Conservation (phyloP, 1,140 invertebrate species). For the Phortica variegata region DNA sequence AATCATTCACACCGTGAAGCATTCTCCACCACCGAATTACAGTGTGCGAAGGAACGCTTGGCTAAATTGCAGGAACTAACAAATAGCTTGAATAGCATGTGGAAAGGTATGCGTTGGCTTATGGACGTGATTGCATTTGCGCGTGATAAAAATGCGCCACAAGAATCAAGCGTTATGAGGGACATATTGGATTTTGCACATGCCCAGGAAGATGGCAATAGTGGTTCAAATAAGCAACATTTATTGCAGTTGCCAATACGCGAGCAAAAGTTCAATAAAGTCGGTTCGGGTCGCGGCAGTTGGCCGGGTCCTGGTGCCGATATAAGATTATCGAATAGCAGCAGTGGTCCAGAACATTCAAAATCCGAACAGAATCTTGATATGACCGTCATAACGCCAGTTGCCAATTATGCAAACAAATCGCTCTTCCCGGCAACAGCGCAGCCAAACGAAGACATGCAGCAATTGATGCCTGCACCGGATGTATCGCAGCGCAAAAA, state of each 20-base stretch:
- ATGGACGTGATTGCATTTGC: slow-evolving; percentile 93
- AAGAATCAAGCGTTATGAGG: slow-evolving; percentile 36
- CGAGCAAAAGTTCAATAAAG: slow-evolving; percentile 74
- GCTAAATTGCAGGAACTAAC: slow-evolving; percentile 80
- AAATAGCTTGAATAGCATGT: slow-evolving; percentile 76
- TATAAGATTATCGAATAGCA: slow-evolving; percentile 45
- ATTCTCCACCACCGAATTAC: slow-evolving; percentile 85
- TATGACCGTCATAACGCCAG: slow-evolving; percentile 49
- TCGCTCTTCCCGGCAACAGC: slow-evolving; percentile 8
- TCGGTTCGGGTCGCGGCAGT: slow-evolving; percentile 73
- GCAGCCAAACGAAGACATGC: slow-evolving; percentile 17
- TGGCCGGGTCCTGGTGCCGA: slow-evolving; percentile 77
- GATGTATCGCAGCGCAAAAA: slow-evolving; percentile 64
- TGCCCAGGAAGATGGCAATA: slow-evolving; percentile 15
- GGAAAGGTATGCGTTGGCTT: slow-evolving; percentile 92
- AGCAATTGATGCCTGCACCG: slow-evolving; percentile 32
- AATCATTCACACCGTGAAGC: slow-evolving; percentile 91
- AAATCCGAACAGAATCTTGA: slow-evolving; percentile 80
- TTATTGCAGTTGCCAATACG: slow-evolving; percentile 71
- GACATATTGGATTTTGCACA: slow-evolving; percentile 44
- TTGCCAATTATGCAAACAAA: slow-evolving; percentile 5
- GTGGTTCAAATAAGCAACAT: slow-evolving; percentile 39
- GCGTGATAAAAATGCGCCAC: slow-evolving; percentile 68
- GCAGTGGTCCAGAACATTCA: slow-evolving; percentile 66
- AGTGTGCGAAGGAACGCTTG: slow-evolving; percentile 80